Evolutionary conservation across 2,888 invertebrate species (phyloP), one percentile per base, ranked within the genome.

Genomic region (Drosophila monieri): DNA sequence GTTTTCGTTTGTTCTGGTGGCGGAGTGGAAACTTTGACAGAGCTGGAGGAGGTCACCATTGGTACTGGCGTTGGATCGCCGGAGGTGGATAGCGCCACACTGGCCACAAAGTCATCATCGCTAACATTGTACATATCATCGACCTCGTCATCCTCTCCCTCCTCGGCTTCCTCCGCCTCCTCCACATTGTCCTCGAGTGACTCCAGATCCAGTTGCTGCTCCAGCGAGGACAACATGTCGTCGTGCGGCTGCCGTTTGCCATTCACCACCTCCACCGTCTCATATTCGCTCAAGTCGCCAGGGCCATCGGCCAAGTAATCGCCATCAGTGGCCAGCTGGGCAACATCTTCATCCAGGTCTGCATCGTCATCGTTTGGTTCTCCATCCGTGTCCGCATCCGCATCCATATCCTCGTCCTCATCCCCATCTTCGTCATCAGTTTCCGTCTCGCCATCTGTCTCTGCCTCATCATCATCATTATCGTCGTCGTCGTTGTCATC

Each of bases 81-180:
- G 5, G 75, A 53, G 5, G 84, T 84, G 47, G 84, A 78, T 43
- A 76, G 69, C 1, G 61, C 69, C 18, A 87, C 72, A 37, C 86
- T 84, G 46, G 84, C 89, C 66, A 88, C 83, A 74, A 85, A 85
- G 62, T 88, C 84, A 78, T 85, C 84, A 39, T 80, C 87, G 66
- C 85, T 87, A 21, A 84, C 87, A 66, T 84, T 88, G 69, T 83
- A 85, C 43, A 83, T 79, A 73, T 78, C 79, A 73, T 77, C 77
- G 48, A 78, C 78, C 30, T 59, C 75, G 46, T 57, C 68, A 32
- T 71, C 77, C 9, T 55, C 69, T 51, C 74, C 70, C 10, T 35
- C 64, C 14, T 72, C 76, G 12, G 70, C 76, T 1, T 43, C 70
- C 52, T 55, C 55, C 39, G 55, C 59, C 9, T 52, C 57, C 25